A percentile compares a stretch with the other conserved stretches of the same genome.
Conservation (phyloP, 2,888 invertebrate genomes). For the Drosophila emarginata region DNA sequence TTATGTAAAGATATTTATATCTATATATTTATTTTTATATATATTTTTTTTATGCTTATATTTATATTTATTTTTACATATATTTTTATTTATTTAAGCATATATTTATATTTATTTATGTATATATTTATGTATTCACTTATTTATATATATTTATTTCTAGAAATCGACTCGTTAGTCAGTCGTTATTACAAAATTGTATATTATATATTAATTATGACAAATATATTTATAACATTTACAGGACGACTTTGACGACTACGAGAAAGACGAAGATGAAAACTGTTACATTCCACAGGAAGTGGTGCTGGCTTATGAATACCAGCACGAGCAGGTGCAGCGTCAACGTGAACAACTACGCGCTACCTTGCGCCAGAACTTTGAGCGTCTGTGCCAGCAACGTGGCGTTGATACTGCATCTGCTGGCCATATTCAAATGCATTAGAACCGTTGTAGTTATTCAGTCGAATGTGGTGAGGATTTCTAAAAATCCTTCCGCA, state of each 20-base stretch:
- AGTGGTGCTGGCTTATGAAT: conserved; percentile 93
- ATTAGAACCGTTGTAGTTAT: conserved; percentile 76
- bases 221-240: conserved; percentile 10
- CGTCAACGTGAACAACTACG: conserved; percentile 92
- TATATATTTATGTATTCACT: no score
- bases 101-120: no score
- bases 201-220: not conserved
- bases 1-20: no score
- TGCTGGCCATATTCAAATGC: conserved; percentile 67
- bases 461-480: conserved; percentile 59
- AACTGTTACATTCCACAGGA: conserved; percentile 91
- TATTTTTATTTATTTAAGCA: no score
- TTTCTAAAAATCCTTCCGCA: conserved; percentile 53
- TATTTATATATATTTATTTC: not conserved
- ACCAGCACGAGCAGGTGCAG: conserved; percentile 89
- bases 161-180: no score
- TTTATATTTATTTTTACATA: no score
- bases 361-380: conserved; percentile 91
- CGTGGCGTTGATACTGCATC: conserved; percentile 59
- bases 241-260: conserved; percentile 90
- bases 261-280: conserved; percentile 90
- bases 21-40: no score
- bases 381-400: conserved; percentile 88
- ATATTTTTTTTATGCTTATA: not conserved
- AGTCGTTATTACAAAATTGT: no score